A percentile compares a stretch with the other conserved stretches of the same genome.
These are phyloP conservation scores for Eubasilissa regina DNA, from an alignment of 1,140 invertebrate species.

Conservation along the genomic window DNA sequence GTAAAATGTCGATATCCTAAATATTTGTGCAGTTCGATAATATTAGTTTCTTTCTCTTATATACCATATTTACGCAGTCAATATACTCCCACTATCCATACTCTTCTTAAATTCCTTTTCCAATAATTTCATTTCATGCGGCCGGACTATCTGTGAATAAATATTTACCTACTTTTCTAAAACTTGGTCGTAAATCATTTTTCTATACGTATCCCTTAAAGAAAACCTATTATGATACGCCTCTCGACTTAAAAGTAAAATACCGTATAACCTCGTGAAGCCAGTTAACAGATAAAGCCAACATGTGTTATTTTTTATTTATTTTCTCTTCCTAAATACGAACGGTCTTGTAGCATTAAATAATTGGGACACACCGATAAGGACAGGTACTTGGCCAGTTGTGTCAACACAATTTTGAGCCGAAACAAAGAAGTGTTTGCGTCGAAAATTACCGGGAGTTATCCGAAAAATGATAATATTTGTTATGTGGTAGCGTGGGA, in stretches of 20 bases:
- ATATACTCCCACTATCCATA: no score
- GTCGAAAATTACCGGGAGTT: conserved; percentile 10
- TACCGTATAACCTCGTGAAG: background rate
- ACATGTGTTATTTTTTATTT: background rate
- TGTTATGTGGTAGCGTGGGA: conserved; percentile 13
- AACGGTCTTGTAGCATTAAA: background rate
- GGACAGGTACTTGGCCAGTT: background rate
- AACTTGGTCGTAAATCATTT: no score
- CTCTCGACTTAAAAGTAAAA: background rate
- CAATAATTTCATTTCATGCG: no score
- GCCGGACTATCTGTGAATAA: no score
- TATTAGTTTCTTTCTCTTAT: no score
- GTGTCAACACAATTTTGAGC: background rate
- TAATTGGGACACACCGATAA: background rate
- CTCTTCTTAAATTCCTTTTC: no score
- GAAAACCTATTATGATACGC: no score
- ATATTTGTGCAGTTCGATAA: no score
- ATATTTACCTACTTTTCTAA: no score
- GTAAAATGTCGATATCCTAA: no score
- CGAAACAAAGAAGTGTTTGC: conserved; percentile 20
- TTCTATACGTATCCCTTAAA: no score
- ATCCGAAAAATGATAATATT: conserved; percentile 22
- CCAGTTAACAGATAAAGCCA: background rate
- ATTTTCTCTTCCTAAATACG: background rate
- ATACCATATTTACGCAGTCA: no score